Conservation (phyloP, 2,113 vertebrate genomes). For the Ctenomys sociabilis region DNA sequence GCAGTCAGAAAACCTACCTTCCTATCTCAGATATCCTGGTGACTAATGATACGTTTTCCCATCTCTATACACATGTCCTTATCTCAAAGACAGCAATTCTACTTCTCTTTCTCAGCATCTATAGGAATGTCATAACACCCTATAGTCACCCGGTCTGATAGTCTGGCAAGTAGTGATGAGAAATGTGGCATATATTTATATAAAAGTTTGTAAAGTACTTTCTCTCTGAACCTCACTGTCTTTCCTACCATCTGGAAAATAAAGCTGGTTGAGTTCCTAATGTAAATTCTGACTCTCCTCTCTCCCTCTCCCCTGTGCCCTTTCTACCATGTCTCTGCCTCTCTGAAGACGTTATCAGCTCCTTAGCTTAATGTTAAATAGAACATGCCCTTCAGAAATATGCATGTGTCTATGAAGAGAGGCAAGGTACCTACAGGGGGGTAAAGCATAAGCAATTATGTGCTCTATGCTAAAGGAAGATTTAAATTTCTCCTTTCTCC, state of each 20-base stretch:
- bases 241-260: background rate
- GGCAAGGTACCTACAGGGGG: background rate
- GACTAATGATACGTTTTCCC: background rate
- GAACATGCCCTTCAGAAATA: background rate
- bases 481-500: conserved; percentile 1
- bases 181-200: background rate
- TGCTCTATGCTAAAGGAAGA: background rate
- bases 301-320: background rate
- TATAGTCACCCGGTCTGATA: background rate
- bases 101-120: background rate
- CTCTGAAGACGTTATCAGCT: background rate
- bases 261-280: background rate
- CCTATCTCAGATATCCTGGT: background rate
- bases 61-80: background rate
- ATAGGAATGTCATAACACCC: background rate
- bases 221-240: background rate
- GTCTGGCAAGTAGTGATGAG: background rate
- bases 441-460: background rate
- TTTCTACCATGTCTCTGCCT: background rate
- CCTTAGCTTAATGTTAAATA: conserved; percentile 14
- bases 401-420: background rate
- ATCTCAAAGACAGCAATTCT: background rate
- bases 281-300: background rate
- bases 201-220: background rate
- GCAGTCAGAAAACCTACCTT: background rate